These are phyloP conservation scores for Empis stercorea DNA, from an alignment of 2,888 invertebrate genomes.

Conservation along the genomic window DNA sequence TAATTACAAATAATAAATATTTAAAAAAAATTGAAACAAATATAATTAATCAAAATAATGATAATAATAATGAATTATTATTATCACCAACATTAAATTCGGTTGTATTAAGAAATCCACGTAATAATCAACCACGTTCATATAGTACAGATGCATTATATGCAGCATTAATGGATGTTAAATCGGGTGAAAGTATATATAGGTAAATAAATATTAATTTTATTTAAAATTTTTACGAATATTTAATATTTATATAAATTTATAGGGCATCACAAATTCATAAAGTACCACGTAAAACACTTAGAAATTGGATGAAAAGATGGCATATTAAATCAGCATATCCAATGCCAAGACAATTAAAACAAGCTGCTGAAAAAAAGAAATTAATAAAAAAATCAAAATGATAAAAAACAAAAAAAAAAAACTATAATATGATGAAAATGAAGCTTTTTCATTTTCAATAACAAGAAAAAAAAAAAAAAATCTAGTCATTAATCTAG, in stretches of 20 bases:
- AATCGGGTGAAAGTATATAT: constrained; percentile 47
- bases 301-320: constrained; percentile 50
- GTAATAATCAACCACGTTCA: constrained; percentile 21
- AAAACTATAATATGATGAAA: no score
- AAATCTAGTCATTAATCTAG: no score
- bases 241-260: no score
- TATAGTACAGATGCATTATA: constrained; percentile 38
- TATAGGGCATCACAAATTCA: constrained; percentile 45
- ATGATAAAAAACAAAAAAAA: no score
- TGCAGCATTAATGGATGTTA: constrained; percentile 46
- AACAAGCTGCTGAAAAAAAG: constrained; percentile 42
- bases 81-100: constrained; percentile 13
- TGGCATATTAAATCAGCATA: constrained; percentile 47
- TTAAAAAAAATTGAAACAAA: constrained; percentile 1
- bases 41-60: not conserved
- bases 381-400: no score
- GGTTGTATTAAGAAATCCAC: constrained; percentile 18
- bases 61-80: not conserved
- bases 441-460: no score
- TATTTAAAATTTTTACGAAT: no score
- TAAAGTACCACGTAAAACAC: constrained; percentile 45
- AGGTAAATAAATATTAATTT: constrained; percentile 36
- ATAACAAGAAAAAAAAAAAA: no score
- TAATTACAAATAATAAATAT: not conserved
- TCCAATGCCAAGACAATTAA: constrained; percentile 45